Percentiles rank a stretch among this genome's conserved stretches.
Conservation (phyloP, 2,888 invertebrate genomes). For the Drosophila mayaguana region DNA sequence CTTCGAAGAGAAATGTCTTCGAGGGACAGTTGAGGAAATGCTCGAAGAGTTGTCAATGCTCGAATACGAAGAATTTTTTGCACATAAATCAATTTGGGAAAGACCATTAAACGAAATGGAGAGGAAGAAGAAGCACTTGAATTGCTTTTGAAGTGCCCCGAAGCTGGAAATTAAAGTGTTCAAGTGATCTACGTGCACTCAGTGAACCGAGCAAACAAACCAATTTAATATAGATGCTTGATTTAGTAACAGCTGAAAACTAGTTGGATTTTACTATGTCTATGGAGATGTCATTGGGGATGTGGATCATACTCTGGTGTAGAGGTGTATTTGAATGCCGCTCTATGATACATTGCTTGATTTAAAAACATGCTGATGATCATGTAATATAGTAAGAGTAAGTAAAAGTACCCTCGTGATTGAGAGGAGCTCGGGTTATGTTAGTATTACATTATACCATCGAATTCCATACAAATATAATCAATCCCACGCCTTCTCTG, state of each 20-base stretch:
- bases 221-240: slow-evolving; percentile 2
- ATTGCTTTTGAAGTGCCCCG: not conserved
- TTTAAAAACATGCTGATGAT: no score
- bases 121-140: not conserved
- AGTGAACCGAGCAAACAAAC: not conserved
- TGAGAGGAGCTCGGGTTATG: no score
- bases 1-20: not conserved
- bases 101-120: not conserved
- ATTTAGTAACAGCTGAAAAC: not conserved
- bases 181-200: slow-evolving; percentile 2
- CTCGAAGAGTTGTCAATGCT: slow-evolving; percentile 6
- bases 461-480: not conserved
- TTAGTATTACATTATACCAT: no score
- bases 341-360: no score
- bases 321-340: no score
- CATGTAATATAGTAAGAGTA: no score
- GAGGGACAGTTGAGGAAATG: slow-evolving; percentile 4
- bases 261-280: not conserved
- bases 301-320: no score
- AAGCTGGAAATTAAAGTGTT: slow-evolving; percentile 46
- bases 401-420: no score
- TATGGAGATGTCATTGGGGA: no score
- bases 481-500: not conserved
- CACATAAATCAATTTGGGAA: slow-evolving; percentile 47
- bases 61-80: slow-evolving; percentile 36